These are phyloP conservation scores for Tiaroga cobitis DNA, from an alignment of 2,797 vertebrate species.

Conservation along the genomic window DNA sequence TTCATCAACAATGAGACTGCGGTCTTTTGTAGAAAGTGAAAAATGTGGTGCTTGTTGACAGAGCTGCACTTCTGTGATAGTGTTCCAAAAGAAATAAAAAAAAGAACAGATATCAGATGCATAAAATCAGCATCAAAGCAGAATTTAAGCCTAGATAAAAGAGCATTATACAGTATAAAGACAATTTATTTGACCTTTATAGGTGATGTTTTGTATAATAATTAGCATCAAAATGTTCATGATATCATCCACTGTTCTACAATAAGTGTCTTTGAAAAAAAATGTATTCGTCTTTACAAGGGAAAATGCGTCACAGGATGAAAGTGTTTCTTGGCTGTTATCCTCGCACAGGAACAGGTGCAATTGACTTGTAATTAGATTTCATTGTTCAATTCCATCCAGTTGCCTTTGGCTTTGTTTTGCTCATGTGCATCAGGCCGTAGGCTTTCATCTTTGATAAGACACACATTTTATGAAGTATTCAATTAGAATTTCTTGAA, in stretches of 20 bases:
- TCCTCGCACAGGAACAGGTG: conserved; percentile 28
- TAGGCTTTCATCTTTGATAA: conserved; percentile 46
- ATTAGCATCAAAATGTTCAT: conserved; percentile 36
- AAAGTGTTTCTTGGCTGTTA: conserved; percentile 19
- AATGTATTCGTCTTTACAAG: neutral
- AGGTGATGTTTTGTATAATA: conserved; percentile 23
- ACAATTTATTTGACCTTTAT: neutral
- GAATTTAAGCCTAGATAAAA: conserved; percentile 16
- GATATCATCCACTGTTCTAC: neutral
- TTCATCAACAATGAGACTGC: conserved; percentile 26
- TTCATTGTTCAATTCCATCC: conserved; percentile 44
- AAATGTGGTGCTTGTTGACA: conserved; percentile 26
- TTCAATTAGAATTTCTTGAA: neutral
- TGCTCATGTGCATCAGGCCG: conserved; percentile 42
- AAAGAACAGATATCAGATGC: neutral
- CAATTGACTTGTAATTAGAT: conserved; percentile 44
- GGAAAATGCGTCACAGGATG: conserved; percentile 32
- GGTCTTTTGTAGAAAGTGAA: conserved; percentile 13
- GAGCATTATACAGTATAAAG: conserved; percentile 54
- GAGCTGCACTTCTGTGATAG: neutral
- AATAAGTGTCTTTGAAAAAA: neutral
- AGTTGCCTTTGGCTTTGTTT: conserved; percentile 46
- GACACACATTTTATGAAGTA: conserved; percentile 24
- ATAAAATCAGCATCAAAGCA: conserved; percentile 29
- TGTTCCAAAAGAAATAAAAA: neutral